These are phyloP conservation scores for Odontamblyopus lacepedii DNA, from an alignment of 2,797 vertebrate genomes.

Conservation along the genomic window DNA sequence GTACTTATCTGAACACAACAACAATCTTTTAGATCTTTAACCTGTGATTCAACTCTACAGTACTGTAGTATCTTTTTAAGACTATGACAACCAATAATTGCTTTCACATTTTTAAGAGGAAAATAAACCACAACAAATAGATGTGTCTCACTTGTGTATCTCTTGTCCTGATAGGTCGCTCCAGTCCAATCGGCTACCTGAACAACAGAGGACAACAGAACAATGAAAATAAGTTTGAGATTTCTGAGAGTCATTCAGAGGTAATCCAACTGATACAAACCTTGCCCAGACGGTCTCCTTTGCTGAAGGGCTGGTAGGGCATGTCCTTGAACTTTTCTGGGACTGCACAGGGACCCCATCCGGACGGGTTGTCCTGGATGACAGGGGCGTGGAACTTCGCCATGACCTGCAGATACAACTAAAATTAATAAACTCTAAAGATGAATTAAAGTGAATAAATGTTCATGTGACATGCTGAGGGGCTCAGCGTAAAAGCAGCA, in stretches of 20 bases:
- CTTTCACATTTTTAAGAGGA: not conserved
- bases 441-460: not conserved
- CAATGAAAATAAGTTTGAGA: not conserved
- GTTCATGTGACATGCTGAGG: not conserved
- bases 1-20: constrained; percentile 87
- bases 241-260: not conserved
- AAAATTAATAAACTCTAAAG: not conserved
- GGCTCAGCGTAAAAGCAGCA: constrained; percentile 69
- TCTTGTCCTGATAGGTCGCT: constrained; percentile 97
- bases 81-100: not conserved
- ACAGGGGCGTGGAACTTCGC: constrained; percentile 94
- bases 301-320: constrained; percentile 99
- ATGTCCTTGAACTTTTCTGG: constrained; percentile 98
- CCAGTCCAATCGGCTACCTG: constrained; percentile 99
- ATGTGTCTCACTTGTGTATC: constrained; percentile 91
- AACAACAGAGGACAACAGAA: constrained; percentile 5
- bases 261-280: constrained; percentile 57
- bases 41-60: not conserved
- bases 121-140: not conserved
- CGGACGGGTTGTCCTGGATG: constrained; percentile 96
- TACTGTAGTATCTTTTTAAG: not conserved
- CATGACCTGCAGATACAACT: constrained; percentile 74
- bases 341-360: constrained; percentile 96
- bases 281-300: constrained; percentile 97
- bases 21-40: not conserved